Percentiles rank a stretch among this genome's conserved stretches.
Conservation (phyloP, 2,797 vertebrate genomes). For the Enteromius viviparus region DNA sequence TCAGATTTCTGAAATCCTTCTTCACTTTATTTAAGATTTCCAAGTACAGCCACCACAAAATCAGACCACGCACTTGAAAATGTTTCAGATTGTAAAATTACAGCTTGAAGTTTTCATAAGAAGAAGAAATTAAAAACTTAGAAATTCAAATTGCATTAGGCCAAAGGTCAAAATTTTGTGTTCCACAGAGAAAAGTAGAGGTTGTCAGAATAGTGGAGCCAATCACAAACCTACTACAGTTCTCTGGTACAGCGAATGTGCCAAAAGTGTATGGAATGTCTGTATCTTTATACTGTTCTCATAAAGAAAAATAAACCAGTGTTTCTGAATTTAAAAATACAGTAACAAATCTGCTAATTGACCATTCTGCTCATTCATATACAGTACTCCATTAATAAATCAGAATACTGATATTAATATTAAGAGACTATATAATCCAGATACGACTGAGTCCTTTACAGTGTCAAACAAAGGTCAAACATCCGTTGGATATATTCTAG, state of each 20-base stretch:
- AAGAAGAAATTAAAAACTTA: not conserved
- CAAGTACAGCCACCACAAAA: no score
- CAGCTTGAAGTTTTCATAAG: not conserved
- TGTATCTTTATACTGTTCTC: not conserved
- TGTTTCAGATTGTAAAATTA: not conserved
- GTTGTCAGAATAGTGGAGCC: not conserved
- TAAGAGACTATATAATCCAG: not conserved
- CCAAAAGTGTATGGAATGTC: not conserved
- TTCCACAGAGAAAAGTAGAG: not conserved
- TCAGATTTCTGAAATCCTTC: not conserved
- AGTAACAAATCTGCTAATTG: not conserved
- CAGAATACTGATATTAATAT: not conserved
- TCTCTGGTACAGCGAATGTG: not conserved
- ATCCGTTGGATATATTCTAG: slow-evolving; percentile 3
- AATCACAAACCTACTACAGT: not conserved
- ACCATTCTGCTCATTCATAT: not conserved
- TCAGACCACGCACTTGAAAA: not conserved
- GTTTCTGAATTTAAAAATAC: not conserved
- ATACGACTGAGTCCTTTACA: not conserved
- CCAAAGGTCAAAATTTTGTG: not conserved
- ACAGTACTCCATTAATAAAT: not conserved
- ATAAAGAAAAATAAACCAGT: not conserved
- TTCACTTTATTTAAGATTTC: not conserved
- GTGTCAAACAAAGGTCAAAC: not conserved
- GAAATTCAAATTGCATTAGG: not conserved